These are phyloP conservation scores for Zosterops japonicus DNA, from an alignment of 2,113 vertebrate species.

Conservation along the genomic window DNA sequence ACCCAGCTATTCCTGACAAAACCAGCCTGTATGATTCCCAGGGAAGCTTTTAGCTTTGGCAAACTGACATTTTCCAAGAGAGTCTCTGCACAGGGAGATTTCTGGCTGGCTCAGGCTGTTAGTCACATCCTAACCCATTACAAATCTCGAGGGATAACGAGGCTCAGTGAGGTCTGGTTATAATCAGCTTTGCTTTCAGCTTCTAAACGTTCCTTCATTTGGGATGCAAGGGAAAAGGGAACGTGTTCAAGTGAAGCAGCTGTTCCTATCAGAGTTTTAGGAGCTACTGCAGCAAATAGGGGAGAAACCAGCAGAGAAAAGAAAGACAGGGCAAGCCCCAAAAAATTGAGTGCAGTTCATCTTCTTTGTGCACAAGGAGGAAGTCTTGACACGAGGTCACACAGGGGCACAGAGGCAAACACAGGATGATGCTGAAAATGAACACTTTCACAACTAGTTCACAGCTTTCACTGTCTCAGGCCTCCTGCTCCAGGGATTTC, in stretches of 20 bases:
- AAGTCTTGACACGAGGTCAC: not conserved
- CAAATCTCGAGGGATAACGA: not conserved
- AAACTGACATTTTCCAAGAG: not conserved
- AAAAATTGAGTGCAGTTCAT: not conserved
- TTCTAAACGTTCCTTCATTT: not conserved
- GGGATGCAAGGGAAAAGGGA: not conserved
- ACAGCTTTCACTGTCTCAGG: not conserved
- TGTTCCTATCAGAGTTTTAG: not conserved
- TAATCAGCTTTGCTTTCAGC: constrained; percentile 15
- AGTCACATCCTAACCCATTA: not conserved
- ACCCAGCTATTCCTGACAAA: not conserved
- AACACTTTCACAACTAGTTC: not conserved
- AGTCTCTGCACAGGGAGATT: not conserved
- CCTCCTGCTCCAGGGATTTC: not conserved
- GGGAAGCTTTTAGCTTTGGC: not conserved
- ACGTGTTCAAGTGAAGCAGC: not conserved
- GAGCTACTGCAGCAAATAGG: not conserved
- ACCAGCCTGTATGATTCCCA: not conserved
- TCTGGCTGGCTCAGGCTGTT: not conserved
- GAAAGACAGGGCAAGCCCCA: not conserved
- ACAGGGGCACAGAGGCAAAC: not conserved
- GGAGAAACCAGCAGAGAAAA: not conserved
- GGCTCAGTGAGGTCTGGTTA: not conserved
- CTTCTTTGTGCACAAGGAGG: not conserved
- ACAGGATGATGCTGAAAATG: not conserved